Conservation (phyloP, 1,140 invertebrate genomes). For the Camponotus floridanus region DNA sequence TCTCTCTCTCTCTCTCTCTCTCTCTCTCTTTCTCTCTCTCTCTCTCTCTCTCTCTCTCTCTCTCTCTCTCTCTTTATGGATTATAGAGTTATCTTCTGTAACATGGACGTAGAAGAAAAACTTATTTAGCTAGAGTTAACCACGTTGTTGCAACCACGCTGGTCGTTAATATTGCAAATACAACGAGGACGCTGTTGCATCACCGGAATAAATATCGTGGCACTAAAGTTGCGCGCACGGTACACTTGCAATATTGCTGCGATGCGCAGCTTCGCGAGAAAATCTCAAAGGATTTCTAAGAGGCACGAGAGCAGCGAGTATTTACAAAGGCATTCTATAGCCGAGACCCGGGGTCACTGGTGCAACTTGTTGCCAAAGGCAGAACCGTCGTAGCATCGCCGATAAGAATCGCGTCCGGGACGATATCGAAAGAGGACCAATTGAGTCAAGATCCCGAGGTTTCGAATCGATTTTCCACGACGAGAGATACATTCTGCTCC, state of each 20-base stretch:
- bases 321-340: conserved; percentile 60
- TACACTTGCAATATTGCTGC: conserved; percentile 55
- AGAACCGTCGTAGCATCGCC: conserved; percentile 31
- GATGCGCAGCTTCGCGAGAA: conserved; percentile 38
- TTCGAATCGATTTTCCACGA: conserved; percentile 39
- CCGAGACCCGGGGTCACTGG: conserved; percentile 44
- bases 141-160: conserved; percentile 23
- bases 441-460: conserved; percentile 14
- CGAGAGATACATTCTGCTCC: conserved; percentile 17
- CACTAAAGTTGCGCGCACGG: conserved; percentile 49
- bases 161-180: conserved; percentile 55
- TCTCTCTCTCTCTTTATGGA: conserved; percentile 1
- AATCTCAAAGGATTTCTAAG: conserved; percentile 61
- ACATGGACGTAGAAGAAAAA: conserved; percentile 16
- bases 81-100: conserved; percentile 9
- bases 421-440: conserved; percentile 47
- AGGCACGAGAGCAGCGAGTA: conserved; percentile 50
- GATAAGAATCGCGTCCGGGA: conserved; percentile 41
- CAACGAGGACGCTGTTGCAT: conserved; percentile 47
- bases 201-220: conserved; percentile 58
- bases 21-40: neutral
- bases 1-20: neutral
- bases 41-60: neutral
- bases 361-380: conserved; percentile 61
- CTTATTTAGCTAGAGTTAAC: conserved; percentile 54